Base-by-base conservation (phyloP, 1,140 invertebrate species). In the Mercenaria mercenaria region DNA sequence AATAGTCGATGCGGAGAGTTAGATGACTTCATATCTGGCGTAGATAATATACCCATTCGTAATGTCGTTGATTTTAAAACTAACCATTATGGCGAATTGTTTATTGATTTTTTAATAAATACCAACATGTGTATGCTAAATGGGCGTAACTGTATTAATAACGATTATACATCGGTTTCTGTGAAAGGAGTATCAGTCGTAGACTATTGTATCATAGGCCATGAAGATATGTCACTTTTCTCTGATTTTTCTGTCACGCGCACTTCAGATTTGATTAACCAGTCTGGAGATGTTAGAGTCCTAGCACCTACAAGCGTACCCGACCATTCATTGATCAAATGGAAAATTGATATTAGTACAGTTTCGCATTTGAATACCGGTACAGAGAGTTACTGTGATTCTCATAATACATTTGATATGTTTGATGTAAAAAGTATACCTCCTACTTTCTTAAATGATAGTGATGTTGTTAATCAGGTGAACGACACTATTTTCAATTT, bases 1-100 rank as follows among this genome's bases (percentile, higher is more conserved):
- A 80, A 80, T 50, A 74, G 59, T 74, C 32, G 82, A 50, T 77
- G 74, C 43, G n/a, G n/a, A n/a, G n/a, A n/a, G n/a, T n/a, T n/a
- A n/a, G n/a, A n/a, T n/a, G n/a, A n/a, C n/a, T n/a, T n/a, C n/a
- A n/a, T n/a, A n/a, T n/a, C n/a, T n/a, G n/a, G n/a, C n/a, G n/a
- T n/a, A n/a, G n/a, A n/a, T n/a, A n/a, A n/a, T n/a, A n/a, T n/a
- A n/a, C n/a, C n/a, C n/a, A n/a, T n/a, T n/a, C n/a, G n/a, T n/a
- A n/a, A n/a, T n/a, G n/a, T n/a, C n/a, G n/a, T n/a, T n/a, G n/a
- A n/a, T n/a, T n/a, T n/a, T n/a, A n/a, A n/a, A n/a, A n/a, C n/a
- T n/a, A n/a, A n/a, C n/a, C n/a, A n/a, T n/a, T n/a, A n/a, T n/a
- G n/a, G n/a, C n/a, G n/a, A n/a, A n/a, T n/a, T n/a, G n/a, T n/a